These are phyloP conservation scores for Monoplex corrugatus DNA, from an alignment of 2,888 invertebrate species.

Conservation along the genomic window DNA sequence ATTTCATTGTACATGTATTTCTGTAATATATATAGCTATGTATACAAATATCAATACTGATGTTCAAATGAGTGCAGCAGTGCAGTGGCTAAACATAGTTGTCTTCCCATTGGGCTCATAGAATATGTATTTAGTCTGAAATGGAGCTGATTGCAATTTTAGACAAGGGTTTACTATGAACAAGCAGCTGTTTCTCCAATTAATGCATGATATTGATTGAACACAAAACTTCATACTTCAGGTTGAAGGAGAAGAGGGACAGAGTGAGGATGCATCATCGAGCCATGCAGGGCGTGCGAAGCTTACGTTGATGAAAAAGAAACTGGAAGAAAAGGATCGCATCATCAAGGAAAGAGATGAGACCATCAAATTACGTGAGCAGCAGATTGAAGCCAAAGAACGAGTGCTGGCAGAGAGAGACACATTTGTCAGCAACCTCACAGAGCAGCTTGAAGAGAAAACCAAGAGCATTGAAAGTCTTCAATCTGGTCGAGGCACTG, in stretches of 20 bases:
- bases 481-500: slow-evolving; percentile 51
- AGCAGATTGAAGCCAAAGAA: slow-evolving; percentile 72
- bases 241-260: slow-evolving; percentile 31
- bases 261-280: slow-evolving; percentile 14
- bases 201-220: background rate
- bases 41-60: no score
- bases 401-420: slow-evolving; percentile 76
- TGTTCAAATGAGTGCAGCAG: no score
- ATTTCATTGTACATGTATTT: no score
- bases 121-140: no score
- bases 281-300: slow-evolving; percentile 62
- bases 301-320: slow-evolving; percentile 77
- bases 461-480: slow-evolving; percentile 72
- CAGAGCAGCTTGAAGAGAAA: slow-evolving; percentile 83
- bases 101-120: no score
- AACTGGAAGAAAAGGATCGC: slow-evolving; percentile 79
- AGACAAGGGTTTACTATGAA: no score
- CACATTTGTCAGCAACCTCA: slow-evolving; percentile 81
- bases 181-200: background rate
- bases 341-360: slow-evolving; percentile 71
- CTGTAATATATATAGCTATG: no score
- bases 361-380: slow-evolving; percentile 64
- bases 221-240: background rate
- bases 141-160: no score
- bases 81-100: no score